Base-by-base conservation (phyloP, 2,888 invertebrate species). In the Chrysotoxum bicinctum region DNA sequence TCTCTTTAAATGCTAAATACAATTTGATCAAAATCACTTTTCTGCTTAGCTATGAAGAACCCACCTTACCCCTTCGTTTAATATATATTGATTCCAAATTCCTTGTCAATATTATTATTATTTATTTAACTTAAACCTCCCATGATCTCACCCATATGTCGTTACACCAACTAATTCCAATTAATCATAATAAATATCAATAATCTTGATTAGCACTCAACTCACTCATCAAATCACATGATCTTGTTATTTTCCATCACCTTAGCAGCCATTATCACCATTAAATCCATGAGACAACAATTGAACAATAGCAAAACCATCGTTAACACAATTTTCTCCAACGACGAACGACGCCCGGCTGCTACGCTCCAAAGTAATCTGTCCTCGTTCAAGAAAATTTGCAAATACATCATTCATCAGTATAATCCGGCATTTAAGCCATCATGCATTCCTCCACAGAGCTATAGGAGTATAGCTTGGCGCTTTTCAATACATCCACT, bases 341-440 rank as follows among this genome's bases (percentile, higher is more conserved):
- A 23, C 48, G 21, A 19, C n/a, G n/a, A 21, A 48, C 48, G 9
- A 4, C 5, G 7, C 14, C 6, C 45, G 26, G 23, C 37, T 40
- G 35, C 30, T 30, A 16, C 19, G n/a, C 6, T 26, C 26, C 45
- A 66, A 62, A 48, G 32, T 75, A 70, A 79, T 84, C 66, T 48
- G 80, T 84, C 83, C 50, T 77, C 78, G 48, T 73, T 73, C 54
- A 75, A 72, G 58, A 35, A 76, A 84, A 79, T 84, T 79, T 72
- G 79, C 79, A 84, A 79, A 79, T 84, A 75, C 80, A 45, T 45
- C 64, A 64, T 64, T 64, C 60, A 64, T 45, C 64, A 60, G 50
- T 23, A 70, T 84, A 80, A 84, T 84, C 75, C 80, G 54, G 35
- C 58, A 84, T 75, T 79, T 75, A 58, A 70, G 62, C n/a, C 8